Conservation (phyloP, 2,797 vertebrate genomes). For the Chelonia mydas region DNA sequence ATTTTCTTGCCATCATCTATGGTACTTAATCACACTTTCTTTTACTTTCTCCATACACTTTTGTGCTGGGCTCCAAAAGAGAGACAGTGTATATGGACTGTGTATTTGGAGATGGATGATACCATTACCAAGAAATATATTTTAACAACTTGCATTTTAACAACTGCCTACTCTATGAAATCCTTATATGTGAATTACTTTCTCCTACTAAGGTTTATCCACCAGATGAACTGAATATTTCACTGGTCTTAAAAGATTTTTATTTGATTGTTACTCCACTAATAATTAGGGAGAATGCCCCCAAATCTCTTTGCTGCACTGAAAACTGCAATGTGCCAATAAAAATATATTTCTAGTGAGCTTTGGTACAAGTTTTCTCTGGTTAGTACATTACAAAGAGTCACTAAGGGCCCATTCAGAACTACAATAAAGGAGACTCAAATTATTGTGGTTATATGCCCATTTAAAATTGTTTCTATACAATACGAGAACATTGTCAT, state of each 20-base stretch:
- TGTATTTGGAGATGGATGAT: conserved; percentile 33
- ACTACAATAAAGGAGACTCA: conserved; percentile 6
- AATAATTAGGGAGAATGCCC: conserved; percentile 63
- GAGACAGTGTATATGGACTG: conserved; percentile 19
- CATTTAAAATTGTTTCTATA: conserved; percentile 37
- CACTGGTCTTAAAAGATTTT: conserved; percentile 67
- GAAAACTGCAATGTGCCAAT: neutral
- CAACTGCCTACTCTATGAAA: neutral
- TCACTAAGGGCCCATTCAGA: conserved; percentile 3
- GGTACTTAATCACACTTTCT: conserved; percentile 77
- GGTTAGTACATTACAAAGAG: conserved; percentile 5
- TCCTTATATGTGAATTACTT: neutral
- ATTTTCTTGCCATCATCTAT: conserved; percentile 72
- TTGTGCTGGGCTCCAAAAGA: conserved; percentile 50
- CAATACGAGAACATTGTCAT: conserved; percentile 32
- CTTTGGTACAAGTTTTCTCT: neutral
- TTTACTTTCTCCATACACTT: conserved; percentile 56
- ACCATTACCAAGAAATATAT: conserved; percentile 16
- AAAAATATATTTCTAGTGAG: neutral
- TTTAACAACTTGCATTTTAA: conserved; percentile 13
- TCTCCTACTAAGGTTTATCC: neutral
- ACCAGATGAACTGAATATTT: conserved; percentile 51
- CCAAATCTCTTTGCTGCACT: conserved; percentile 25
- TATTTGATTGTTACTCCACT: conserved; percentile 63
- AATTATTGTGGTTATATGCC: neutral